Evolutionary conservation across 1,140 invertebrate species (phyloP).

Genomic region (Bombus sibiricus): DNA sequence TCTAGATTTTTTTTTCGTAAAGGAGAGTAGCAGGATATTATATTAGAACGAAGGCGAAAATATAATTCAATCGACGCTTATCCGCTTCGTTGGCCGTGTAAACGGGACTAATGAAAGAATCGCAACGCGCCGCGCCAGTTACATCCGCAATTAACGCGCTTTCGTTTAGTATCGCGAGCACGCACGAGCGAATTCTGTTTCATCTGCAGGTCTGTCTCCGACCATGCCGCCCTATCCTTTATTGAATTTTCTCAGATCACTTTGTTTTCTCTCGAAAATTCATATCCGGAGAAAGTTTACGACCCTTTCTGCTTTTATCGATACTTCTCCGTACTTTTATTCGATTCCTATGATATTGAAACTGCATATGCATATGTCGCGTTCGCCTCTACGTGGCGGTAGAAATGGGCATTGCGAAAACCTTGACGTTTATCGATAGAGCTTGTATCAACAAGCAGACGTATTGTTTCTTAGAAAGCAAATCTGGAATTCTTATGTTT

Average conservation of each 20-base stretch:
- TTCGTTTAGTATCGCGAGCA: constrained; percentile 16
- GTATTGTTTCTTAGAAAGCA: too few relatives aligned
- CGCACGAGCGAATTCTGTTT: constrained; percentile 5
- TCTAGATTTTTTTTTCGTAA: neutral
- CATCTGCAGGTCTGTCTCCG: too few relatives aligned
- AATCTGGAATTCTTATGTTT: too few relatives aligned
- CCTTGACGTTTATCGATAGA: neutral
- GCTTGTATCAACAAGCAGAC: too few relatives aligned
- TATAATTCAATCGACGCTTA: constrained; percentile 58
- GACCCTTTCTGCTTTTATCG: neutral
- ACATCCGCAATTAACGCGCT: constrained; percentile 28
- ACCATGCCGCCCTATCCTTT: too few relatives aligned
- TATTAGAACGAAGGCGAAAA: constrained; percentile 48
- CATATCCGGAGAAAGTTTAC: constrained; percentile 38
- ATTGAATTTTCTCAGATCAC: constrained; percentile 33
- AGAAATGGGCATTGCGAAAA: neutral
- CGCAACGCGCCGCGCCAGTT: constrained; percentile 56
- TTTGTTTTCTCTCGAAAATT: constrained; percentile 21
- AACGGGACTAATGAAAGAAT: constrained; percentile 72
- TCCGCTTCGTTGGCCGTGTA: constrained; percentile 71
- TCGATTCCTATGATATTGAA: neutral
- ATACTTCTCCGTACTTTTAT: neutral
- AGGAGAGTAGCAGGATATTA: constrained; percentile 2
- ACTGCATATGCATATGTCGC: too few relatives aligned
- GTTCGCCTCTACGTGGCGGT: neutral